Conservation (phyloP, 1,140 invertebrate species). For the Drosophila dunni region DNA sequence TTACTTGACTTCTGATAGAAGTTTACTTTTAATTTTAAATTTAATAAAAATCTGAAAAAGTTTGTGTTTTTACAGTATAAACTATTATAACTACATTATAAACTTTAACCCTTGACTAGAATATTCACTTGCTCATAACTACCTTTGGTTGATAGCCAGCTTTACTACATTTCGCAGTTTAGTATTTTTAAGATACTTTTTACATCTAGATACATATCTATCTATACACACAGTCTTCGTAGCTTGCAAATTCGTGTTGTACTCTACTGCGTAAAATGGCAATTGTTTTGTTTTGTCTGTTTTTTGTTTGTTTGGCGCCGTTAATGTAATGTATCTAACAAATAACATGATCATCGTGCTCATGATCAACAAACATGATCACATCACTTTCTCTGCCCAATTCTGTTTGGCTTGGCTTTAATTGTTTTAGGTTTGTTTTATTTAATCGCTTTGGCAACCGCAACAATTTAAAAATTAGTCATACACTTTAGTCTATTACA, state of each 20-base stretch:
- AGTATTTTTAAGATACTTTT: neutral
- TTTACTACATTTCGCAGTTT: too few relatives aligned
- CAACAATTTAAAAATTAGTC: conserved; percentile 72
- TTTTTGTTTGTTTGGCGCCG: conserved; percentile 14
- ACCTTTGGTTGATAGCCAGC: too few relatives aligned
- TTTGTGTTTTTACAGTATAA: too few relatives aligned
- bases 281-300: conserved; percentile 11
- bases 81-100: too few relatives aligned
- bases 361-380: conserved; percentile 21
- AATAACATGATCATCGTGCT: conserved; percentile 70
- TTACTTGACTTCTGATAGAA: too few relatives aligned
- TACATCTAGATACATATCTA: neutral
- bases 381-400: conserved; percentile 73
- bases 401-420: conserved; percentile 57
- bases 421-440: conserved; percentile 60
- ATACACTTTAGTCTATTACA: conserved; percentile 43
- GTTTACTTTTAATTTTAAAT: too few relatives aligned
- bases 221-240: neutral
- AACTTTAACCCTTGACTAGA: too few relatives aligned
- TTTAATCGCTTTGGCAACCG: conserved; percentile 58
- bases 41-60: too few relatives aligned
- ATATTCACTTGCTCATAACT: neutral
- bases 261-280: conserved; percentile 35
- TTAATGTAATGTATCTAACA: conserved; percentile 70
- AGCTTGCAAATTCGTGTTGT: conserved; percentile 21